Evolutionary conservation across 2,888 invertebrate species (phyloP), one percentile per base, ranked within the genome.

Genomic region (Drosophila stalkeri): DNA sequence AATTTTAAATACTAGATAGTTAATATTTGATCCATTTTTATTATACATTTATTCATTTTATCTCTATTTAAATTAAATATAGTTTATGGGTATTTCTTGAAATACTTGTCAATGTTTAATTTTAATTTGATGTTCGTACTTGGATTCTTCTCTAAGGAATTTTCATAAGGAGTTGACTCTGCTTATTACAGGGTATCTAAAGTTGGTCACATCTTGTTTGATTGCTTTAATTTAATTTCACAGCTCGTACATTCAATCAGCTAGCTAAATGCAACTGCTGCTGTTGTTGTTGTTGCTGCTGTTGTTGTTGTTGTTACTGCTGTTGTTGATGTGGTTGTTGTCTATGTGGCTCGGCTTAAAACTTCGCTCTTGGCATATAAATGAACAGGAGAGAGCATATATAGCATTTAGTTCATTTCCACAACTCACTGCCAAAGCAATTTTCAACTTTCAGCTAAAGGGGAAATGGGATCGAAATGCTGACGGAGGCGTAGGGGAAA

Each of bases 381-480:
- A 80, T 71, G 76, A 67, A 71, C 43, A 49, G 64, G 33, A 67
- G 59, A 20, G 20, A 65, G 52, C 63, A 74, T 65, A 49, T 54
- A 59, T 37, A 54, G 44, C 61, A 65, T 60, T 67, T 73, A 46
- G 57, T 55, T 49, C 54, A 37, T 33, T 64, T 55, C 43, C 55
- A 68, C 65, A 23, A 78, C 68, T 75, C 78, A 68, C 80, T 80
- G 64, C 44, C 78, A 75, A 60, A 79, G 70, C 80, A 79, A 75
- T 79, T 79, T 77, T 71, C 62, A 76, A 64, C 72, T 20, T 71
- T 66, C 39, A 75, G 52, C 75, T 75, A 31, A 43, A 54, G 47
- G 63, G 47, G 35, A 73, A 41, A 63, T 61, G 52, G 57, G 39
- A 54, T 54, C 31, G 20, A 57, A 35, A 5, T 27, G 37, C 12